These are phyloP conservation scores for Platypus cylindrus DNA, from an alignment of 2,888 invertebrate genomes.

Conservation along the genomic window DNA sequence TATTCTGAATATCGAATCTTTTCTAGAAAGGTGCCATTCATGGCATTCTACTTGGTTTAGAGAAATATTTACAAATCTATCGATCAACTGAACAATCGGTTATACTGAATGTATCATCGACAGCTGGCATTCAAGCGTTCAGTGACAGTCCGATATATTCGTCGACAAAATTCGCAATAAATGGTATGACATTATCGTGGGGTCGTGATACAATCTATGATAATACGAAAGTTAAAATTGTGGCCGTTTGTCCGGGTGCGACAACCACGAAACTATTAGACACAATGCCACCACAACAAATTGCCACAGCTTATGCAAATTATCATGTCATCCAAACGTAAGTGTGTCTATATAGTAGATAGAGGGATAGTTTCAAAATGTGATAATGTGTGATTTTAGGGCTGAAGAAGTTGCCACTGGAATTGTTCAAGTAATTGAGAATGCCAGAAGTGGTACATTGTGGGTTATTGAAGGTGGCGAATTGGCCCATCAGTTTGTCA, in stretches of 20 bases:
- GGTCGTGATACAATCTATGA: constrained; percentile 20
- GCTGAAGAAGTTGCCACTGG: constrained; percentile 1
- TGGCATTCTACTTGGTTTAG: constrained; percentile 9
- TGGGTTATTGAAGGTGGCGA: constrained; percentile 2
- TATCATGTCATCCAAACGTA: constrained; percentile 1
- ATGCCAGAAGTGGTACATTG: neutral
- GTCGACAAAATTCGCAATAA: constrained; percentile 10
- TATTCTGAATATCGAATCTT: neutral
- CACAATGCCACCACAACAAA: constrained; percentile 2
- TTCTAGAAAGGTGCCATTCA: constrained; percentile 12
- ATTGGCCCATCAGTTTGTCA: neutral
- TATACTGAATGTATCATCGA: constrained; percentile 9
- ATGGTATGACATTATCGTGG: constrained; percentile 9
- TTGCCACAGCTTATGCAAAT: neutral
- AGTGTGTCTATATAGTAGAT: constrained; percentile 1
- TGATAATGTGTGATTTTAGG: neutral
- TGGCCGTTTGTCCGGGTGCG: constrained; percentile 39
- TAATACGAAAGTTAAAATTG: constrained; percentile 36
- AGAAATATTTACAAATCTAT: constrained; percentile 11
- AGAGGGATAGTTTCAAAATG: neutral
- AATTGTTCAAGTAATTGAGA: constrained; percentile 1
- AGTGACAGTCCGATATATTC: constrained; percentile 7
- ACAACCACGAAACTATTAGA: constrained; percentile 29
- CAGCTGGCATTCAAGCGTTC: constrained; percentile 4
- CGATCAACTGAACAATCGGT: constrained; percentile 6